Evolutionary conservation across 2,113 vertebrate species (phyloP).

Genomic region (Boleophthalmus pectinirostris): DNA sequence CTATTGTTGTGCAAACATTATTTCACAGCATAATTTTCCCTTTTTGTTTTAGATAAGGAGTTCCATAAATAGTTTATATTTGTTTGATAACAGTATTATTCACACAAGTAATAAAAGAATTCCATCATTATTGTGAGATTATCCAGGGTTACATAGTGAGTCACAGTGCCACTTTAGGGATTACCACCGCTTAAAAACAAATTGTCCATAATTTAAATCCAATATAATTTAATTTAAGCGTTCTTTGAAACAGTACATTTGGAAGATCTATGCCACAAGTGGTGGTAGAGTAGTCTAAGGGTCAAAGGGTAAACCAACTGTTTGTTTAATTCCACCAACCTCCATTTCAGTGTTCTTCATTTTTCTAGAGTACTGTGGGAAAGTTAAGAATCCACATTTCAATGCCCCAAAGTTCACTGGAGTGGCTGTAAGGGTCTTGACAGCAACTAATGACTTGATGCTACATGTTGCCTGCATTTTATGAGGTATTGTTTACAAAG

Average conservation of each 20-base stretch:
- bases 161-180: slow-evolving; percentile 5
- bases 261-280: slow-evolving; percentile 40
- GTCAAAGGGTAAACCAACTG: slow-evolving; percentile 6
- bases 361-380: slow-evolving; percentile 16
- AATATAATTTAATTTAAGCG: slow-evolving; percentile 14
- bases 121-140: slow-evolving; percentile 28
- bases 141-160: slow-evolving; percentile 15
- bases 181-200: slow-evolving; percentile 38
- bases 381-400: slow-evolving; percentile 35
- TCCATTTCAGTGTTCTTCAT: not conserved
- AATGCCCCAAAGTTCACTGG: slow-evolving; percentile 18
- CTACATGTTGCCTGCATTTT: slow-evolving; percentile 71
- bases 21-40: slow-evolving; percentile 40
- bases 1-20: slow-evolving; percentile 53
- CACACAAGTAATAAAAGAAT: slow-evolving; percentile 27
- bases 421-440: slow-evolving; percentile 23
- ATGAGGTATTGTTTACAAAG: slow-evolving; percentile 71
- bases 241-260: slow-evolving; percentile 26
- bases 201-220: slow-evolving; percentile 24
- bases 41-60: slow-evolving; percentile 27
- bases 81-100: slow-evolving; percentile 71
- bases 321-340: slow-evolving; percentile 4
- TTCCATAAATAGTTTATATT: slow-evolving; percentile 56
- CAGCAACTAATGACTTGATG: slow-evolving; percentile 48
- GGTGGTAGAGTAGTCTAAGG: slow-evolving; percentile 17